Evolutionary conservation across 2,888 invertebrate species (phyloP), one percentile per base, ranked within the genome.

Genomic region (Aquatica leii): DNA sequence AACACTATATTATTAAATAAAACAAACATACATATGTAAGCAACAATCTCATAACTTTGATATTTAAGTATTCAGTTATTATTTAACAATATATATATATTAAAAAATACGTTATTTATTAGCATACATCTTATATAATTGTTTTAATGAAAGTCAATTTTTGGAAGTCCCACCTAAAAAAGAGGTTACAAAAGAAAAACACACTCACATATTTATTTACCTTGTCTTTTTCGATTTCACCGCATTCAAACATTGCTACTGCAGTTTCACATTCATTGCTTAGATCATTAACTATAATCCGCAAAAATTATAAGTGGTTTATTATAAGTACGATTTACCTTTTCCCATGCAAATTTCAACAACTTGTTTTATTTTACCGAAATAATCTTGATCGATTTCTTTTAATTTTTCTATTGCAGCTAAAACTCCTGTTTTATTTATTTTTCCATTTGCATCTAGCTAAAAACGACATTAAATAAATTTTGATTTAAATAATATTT

Each of bases 361-460:
- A 15, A 69, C 56, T 59, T 65, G 64, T 53, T 59, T 61, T 50
- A 63, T 61, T 37, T 66, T 69, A 12, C 43, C 65, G 43, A 68
- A 67, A 8, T 62, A 48, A 0, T 68, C 69, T 17, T 57, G 60
- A 49, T 68, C 66, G 3, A 60, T 56, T 35, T 18, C 48, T 56
- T 69, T 69, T 9, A 69, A 41, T 17, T 59, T 48, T 53, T 67
- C 59, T 34, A 67, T 35, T 11, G 50, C 57, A 31, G 37, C 53
- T 0, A 43, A 11, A 8, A 64, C 54, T 3, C 63, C 66, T 0
- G 37, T 57, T 54, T 57, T 67, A 43, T 63, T 57, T 3, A 68
- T 34, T 40, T 68, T 64, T 11, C 71, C 71, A 17, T 62, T 59
- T 12, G 55, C 60, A 43, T 69, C 65, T 71, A 66, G 69, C 71